Base-by-base conservation (phyloP, 2,797 vertebrate species). In the Aulostomus chinensis region DNA sequence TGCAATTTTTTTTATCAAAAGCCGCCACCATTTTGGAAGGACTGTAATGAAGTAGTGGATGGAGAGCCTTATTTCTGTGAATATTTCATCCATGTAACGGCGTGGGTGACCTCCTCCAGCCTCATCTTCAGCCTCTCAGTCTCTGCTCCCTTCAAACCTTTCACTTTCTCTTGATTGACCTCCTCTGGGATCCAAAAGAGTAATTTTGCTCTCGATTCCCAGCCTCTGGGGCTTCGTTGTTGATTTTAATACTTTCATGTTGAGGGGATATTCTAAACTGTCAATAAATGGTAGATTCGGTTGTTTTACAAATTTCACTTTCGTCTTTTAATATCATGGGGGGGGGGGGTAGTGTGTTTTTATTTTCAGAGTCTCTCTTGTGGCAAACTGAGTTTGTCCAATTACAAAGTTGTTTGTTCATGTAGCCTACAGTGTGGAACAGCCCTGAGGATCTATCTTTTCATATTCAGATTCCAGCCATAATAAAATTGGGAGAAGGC, bases 351-450 rank as follows among this genome's bases (percentile, higher is more conserved):
- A 68, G 47, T 7, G 21, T 22, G 17, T 18, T 61, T 34, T 67
- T 69, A 22, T 71, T 55, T 73, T 41, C 37, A 43, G 28, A 25
- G 22, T 29, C 21, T 81, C 73, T 67, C 77, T 58, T 1, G 43
- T 60, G 75, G 30, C 61, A 14, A 17, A 13, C 43, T 69, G 29
- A 60, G 53, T 64, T 58, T 36, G 55, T 55, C 50, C 70, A 76
- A 83, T 76, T 81, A 77, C 47, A 47, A 68, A 81, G 64, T 56
- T 56, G 59, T 72, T 80, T 80, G 61, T 73, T 74, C 73, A 78
- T 69, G 69, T 74, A 41, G 59, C 45, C 63, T 51, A 49, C 56
- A 58, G 59, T 62, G 59, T 53, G 50, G 47, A 67, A 21, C 34
- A 51, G 66, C 71, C 76, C 71, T 4, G 33, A 76, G 73, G 76